Percentiles rank a stretch among this genome's conserved stretches.
Conservation (phyloP, 1,140 invertebrate genomes). For the Planococcus citri region DNA sequence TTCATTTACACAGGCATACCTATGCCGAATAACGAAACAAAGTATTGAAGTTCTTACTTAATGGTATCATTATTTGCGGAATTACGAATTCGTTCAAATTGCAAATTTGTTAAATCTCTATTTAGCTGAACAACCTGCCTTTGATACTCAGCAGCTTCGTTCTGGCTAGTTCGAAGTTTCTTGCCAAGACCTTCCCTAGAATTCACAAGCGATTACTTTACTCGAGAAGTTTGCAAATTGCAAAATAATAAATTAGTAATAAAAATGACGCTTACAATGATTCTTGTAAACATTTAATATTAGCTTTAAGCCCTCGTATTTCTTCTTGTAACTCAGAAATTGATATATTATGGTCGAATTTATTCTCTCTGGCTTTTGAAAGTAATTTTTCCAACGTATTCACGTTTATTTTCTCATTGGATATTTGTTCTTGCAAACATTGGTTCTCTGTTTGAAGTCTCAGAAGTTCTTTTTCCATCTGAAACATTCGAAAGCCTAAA, state of each 20-base stretch:
- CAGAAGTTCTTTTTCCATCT: neutral
- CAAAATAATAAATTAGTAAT: neutral
- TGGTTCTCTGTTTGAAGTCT: conserved; percentile 1
- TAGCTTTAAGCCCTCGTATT: conserved; percentile 5
- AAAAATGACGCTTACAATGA: neutral
- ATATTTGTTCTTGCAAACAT: neutral
- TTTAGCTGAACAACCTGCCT: neutral
- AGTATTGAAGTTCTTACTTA: neutral
- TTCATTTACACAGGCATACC: too few relatives aligned
- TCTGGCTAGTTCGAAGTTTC: neutral
- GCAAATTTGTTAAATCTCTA: neutral
- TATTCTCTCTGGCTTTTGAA: neutral
- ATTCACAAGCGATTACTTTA: neutral
- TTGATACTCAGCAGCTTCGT: conserved; percentile 9
- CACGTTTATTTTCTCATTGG: neutral
- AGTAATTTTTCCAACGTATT: neutral
- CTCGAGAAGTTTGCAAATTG: too few relatives aligned
- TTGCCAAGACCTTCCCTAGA: neutral
- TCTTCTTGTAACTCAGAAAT: neutral
- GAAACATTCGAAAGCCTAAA: too few relatives aligned
- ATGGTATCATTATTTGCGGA: neutral
- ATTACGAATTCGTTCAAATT: conserved; percentile 11
- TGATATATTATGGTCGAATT: neutral
- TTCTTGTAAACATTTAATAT: conserved; percentile 10
- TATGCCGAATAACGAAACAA: too few relatives aligned